Evolutionary conservation across 1,140 invertebrate genomes (phyloP), one percentile per base, ranked within the genome.

Genomic region (Papilio aristodemus): DNA sequence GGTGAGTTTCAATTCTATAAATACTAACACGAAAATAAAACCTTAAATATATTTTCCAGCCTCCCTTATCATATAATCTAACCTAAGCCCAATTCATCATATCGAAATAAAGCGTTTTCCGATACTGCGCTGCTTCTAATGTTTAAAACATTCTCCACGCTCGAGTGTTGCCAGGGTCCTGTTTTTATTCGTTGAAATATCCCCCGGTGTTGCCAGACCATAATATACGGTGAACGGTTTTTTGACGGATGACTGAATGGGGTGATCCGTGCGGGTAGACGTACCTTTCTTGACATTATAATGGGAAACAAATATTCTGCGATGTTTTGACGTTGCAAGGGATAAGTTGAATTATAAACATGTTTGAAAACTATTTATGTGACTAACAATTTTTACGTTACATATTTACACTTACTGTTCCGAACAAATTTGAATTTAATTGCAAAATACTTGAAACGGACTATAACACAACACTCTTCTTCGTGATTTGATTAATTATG

Each of bases 191-290:
- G 27, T 50, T 39, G 50, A 66, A 70, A 70, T 70, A 69, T 75
- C 75, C 63, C 75, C 71, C 72, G 67, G 77, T 81, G 79, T 79
- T 79, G 79, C 75, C 69, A 81, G 72, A 78, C 76, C 80, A 81
- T 85, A 79, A 84, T 83, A 73, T 76, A 85, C 77, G 72, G 73
- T 78, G 76, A 79, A 75, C 78, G 79, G 64, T 83, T 80, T 81
- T 85, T 85, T 85, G 80, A 83, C 81, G 83, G 81, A 82, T 83
- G 81, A 81, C 76, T 82, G 83, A 79, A 67, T 75, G 67, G 78
- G 80, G 80, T 75, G 75, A 79, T 78, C 70, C 70, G 72, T 77
- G 73, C 63, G 54, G 13, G 27, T 37, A 14, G 62, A 13, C 50
- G 63, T 46, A 50, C 62, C n/a, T 64, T 43, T 50, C 39, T 66